A percentile compares a stretch with the other conserved stretches of the same genome.
Evolutionary conservation across 2,113 vertebrate genomes (phyloP).

Genomic region (Dromas ardeola): DNA sequence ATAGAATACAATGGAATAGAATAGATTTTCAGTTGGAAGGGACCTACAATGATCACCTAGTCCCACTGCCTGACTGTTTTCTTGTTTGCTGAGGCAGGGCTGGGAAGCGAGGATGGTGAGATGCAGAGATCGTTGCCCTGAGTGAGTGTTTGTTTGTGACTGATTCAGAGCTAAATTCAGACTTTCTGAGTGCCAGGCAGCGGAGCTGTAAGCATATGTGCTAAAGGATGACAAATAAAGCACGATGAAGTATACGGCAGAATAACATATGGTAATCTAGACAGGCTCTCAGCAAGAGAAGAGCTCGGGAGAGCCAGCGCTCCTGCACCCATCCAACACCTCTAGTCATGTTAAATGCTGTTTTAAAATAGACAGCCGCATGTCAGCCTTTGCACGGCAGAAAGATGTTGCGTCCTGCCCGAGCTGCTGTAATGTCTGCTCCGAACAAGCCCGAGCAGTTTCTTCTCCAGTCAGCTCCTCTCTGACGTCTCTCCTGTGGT

Average conservation of each 20-base stretch:
- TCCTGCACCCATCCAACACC: not conserved
- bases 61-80: not conserved
- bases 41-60: not conserved
- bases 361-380: not conserved
- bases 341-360: not conserved
- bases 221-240: constrained; percentile 26
- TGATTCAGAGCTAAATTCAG: constrained; percentile 15
- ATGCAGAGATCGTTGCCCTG: not conserved
- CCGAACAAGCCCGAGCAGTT: not conserved
- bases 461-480: rapidly evolving
- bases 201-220: constrained; percentile 7
- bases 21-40: not conserved
- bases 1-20: no score
- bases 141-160: not conserved
- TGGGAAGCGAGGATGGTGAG: not conserved
- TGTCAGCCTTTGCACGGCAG: not conserved
- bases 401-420: not conserved
- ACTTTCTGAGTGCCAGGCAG: constrained; percentile 6
- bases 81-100: not conserved
- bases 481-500: not conserved
- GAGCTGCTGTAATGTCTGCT: not conserved
- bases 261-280: constrained; percentile 18
- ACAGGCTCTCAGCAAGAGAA: constrained; percentile 16
- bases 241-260: not conserved
- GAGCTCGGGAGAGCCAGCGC: not conserved